phyloP scores from a whole-genome alignment of 1,140 invertebrate genomes.

The Eueides isabella region DNA sequence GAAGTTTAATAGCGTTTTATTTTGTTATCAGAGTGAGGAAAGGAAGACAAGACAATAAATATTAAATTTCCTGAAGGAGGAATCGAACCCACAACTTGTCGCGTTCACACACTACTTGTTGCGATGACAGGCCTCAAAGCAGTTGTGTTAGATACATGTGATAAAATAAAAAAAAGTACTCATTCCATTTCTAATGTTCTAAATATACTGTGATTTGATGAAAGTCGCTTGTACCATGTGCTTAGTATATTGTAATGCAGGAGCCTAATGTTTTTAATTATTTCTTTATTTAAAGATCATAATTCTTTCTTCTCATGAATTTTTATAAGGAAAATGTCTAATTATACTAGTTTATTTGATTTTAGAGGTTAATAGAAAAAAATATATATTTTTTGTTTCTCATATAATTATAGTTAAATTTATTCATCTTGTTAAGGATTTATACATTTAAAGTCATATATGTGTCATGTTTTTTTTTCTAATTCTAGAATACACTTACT shows the following conservation, averaged over 20 bases:
- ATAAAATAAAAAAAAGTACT: neutral
- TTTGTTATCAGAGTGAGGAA: no score
- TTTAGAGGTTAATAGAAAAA: neutral
- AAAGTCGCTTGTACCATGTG: neutral
- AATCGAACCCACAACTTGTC: no score
- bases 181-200: neutral
- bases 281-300: neutral
- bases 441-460: no score
- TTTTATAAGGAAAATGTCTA: neutral
- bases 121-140: no score
- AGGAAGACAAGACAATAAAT: no score
- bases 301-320: neutral
- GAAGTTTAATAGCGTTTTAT: no score
- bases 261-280: neutral
- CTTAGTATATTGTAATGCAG: neutral
- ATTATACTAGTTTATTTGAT: neutral
- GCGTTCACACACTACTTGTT: no score
- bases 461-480: no score
- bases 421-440: no score
- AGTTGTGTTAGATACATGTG: neutral
- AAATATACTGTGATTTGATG: neutral
- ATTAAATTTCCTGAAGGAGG: no score
- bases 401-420: no score
- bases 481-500: no score
- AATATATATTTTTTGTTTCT: neutral